These are phyloP conservation scores for Noctua fimbriata DNA, from an alignment of 2,888 invertebrate genomes.

Conservation along the genomic window DNA sequence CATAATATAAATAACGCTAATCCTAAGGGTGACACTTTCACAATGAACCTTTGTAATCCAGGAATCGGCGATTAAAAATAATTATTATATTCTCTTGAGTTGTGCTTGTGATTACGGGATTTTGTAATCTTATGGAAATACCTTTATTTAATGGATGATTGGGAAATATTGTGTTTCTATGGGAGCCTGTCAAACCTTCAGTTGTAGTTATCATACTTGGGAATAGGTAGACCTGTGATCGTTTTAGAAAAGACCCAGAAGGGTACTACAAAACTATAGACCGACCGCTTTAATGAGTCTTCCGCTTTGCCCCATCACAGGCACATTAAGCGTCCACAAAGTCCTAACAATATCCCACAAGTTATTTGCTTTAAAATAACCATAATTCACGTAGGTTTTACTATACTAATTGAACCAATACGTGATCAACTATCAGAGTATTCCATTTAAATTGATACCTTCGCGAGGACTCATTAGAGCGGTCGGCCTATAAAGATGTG, in stretches of 20 bases:
- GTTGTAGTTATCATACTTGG: not conserved
- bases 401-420: too few relatives aligned
- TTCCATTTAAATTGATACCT: too few relatives aligned
- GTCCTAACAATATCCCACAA: too few relatives aligned
- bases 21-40: slow-evolving; percentile 47
- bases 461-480: too few relatives aligned
- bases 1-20: slow-evolving; percentile 58
- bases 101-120: not conserved
- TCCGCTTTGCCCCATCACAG: too few relatives aligned
- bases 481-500: too few relatives aligned
- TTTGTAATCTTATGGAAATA: slow-evolving; percentile 1
- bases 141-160: not conserved
- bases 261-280: too few relatives aligned
- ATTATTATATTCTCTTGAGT: slow-evolving; percentile 37
- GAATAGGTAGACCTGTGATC: not conserved
- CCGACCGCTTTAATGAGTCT: too few relatives aligned
- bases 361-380: too few relatives aligned
- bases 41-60: slow-evolving; percentile 45
- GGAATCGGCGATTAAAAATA: slow-evolving; percentile 61
- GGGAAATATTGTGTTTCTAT: not conserved
- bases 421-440: too few relatives aligned
- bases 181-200: not conserved
- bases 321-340: too few relatives aligned
- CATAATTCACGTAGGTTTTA: too few relatives aligned
- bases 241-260: not conserved